These are phyloP conservation scores for Bucco capensis DNA, from an alignment of 2,113 vertebrate species.

Conservation along the genomic window DNA sequence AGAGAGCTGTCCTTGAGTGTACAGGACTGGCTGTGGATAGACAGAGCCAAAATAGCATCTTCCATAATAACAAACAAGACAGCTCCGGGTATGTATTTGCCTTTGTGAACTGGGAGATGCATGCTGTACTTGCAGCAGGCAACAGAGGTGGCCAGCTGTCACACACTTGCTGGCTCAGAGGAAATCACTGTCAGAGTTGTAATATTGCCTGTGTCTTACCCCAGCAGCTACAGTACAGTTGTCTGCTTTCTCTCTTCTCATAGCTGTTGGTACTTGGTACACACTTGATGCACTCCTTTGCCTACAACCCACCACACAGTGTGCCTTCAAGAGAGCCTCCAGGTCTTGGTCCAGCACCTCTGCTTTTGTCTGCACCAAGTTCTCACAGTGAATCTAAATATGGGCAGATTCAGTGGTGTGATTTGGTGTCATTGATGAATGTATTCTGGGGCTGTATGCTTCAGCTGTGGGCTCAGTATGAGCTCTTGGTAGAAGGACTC, in stretches of 20 bases:
- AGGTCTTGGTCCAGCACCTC: not conserved
- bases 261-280: fast-evolving
- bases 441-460: not conserved
- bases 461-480: not conserved
- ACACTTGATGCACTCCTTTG: not conserved
- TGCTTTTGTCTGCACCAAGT: not conserved
- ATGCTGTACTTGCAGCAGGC: not conserved
- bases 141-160: not conserved
- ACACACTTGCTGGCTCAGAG: not conserved
- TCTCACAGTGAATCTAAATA: not conserved
- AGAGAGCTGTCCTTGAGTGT: not conserved
- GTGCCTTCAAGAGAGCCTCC: not conserved
- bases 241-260: not conserved
- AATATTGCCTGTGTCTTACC: not conserved
- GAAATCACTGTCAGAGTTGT: not conserved
- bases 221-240: not conserved
- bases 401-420: not conserved
- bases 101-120: not conserved
- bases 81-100: not conserved
- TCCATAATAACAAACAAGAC: not conserved
- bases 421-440: not conserved
- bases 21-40: not conserved
- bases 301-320: not conserved
- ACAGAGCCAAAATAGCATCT: not conserved
- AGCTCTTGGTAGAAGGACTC: not conserved